Conservation (phyloP, 2,888 invertebrate genomes). For the Meliscaeva auricollis region DNA sequence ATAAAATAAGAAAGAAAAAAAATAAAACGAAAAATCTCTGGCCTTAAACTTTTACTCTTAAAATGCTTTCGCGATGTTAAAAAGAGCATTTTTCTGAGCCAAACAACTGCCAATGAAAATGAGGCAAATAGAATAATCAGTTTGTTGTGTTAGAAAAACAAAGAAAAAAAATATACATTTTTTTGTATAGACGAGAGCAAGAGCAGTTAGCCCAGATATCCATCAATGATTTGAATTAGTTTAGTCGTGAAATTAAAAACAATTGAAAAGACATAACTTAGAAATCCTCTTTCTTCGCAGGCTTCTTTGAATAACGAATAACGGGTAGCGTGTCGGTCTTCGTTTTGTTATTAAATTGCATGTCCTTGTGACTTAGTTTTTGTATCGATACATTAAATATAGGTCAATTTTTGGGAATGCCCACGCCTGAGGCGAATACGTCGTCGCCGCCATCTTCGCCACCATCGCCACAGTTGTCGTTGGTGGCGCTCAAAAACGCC, state of each 20-base stretch:
- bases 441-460: conserved; percentile 21
- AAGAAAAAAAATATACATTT: conserved; percentile 28
- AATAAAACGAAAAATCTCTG: conserved; percentile 24
- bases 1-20: too few relatives aligned
- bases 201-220: conserved; percentile 75
- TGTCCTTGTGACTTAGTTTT: conserved; percentile 37
- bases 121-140: conserved; percentile 45
- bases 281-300: conserved; percentile 3
- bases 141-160: conserved; percentile 52
- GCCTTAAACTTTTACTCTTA: conserved; percentile 68
- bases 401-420: conserved; percentile 69
- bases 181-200: conserved; percentile 39
- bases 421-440: conserved; percentile 49
- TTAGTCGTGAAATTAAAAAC: conserved; percentile 76
- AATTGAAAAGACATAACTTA: conserved; percentile 52
- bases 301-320: not conserved
- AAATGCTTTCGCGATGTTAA: conserved; percentile 45
- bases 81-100: conserved; percentile 48
- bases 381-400: conserved; percentile 55
- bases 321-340: not conserved
- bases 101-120: conserved; percentile 43
- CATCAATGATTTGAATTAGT: conserved; percentile 77
- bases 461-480: not conserved
- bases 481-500: conserved; percentile 44
- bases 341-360: not conserved